These are phyloP conservation scores for Thumatha senex DNA, from an alignment of 2,888 invertebrate genomes.

Conservation along the genomic window DNA sequence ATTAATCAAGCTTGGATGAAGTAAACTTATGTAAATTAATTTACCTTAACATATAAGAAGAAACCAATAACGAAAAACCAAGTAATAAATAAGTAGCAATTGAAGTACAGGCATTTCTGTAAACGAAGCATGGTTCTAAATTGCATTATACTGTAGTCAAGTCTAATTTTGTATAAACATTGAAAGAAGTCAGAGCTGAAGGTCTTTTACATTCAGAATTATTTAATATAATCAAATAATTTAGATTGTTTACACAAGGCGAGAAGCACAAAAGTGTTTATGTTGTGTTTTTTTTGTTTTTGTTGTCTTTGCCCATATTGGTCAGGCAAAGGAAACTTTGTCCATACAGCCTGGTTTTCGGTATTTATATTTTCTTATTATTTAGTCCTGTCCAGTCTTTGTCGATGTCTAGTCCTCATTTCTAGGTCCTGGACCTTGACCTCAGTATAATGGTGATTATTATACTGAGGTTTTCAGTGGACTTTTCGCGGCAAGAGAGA, in stretches of 20 bases:
- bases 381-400: too few species aligned
- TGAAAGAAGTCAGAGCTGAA: background rate
- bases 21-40: conserved; percentile 4
- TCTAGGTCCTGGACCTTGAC: too few species aligned
- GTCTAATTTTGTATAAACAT: background rate
- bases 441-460: too few species aligned
- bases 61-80: conserved; percentile 87
- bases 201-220: background rate
- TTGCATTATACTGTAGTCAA: conserved; percentile 39
- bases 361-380: too few species aligned
- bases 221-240: background rate
- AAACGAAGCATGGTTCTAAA: conserved; percentile 66
- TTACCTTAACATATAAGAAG: conserved; percentile 88
- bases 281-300: too few species aligned
- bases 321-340: too few species aligned
- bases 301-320: too few species aligned
- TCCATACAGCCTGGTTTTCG: too few species aligned
- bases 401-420: too few species aligned
- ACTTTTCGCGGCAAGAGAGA: too few species aligned
- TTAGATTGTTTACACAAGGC: background rate
- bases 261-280: too few species aligned
- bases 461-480: too few species aligned
- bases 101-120: conserved; percentile 94
- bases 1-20: background rate
- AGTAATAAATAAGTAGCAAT: conserved; percentile 88